A percentile compares a stretch with the other conserved stretches of the same genome.
These are phyloP conservation scores for Xerus inauris DNA, from an alignment of 2,113 vertebrate genomes.

Conservation along the genomic window DNA sequence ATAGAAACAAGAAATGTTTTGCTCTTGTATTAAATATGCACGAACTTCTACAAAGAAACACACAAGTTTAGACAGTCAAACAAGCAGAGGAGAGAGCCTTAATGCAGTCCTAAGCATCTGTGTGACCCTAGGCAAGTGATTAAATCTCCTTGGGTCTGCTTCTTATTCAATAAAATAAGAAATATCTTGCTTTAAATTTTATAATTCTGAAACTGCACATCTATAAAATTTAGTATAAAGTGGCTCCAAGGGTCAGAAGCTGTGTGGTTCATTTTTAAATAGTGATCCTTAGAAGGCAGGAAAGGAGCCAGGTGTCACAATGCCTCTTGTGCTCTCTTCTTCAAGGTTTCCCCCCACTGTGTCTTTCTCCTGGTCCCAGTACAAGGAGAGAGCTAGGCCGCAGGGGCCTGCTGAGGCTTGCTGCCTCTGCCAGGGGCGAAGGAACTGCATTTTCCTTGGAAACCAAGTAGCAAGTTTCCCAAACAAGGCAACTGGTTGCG, in stretches of 20 bases:
- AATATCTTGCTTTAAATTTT: background rate
- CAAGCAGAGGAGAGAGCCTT: background rate
- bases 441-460: conserved; percentile 79
- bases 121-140: background rate
- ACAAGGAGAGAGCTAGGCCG: conserved; percentile 21
- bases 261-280: background rate
- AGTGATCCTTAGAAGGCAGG: background rate
- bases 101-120: background rate
- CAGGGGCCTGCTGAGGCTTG: conserved; percentile 68
- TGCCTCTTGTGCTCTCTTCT: background rate
- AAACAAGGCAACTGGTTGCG: conserved; percentile 80
- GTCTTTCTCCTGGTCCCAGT: background rate
- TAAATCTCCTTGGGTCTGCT: background rate
- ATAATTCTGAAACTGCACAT: background rate
- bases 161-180: background rate
- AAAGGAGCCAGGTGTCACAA: background rate
- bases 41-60: background rate
- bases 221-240: conserved; percentile 42
- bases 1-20: background rate
- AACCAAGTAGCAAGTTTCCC: conserved; percentile 77
- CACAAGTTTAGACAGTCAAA: background rate
- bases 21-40: background rate
- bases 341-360: background rate
- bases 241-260: conserved; percentile 1
- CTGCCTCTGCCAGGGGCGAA: conserved; percentile 69